phyloP scores from a whole-genome alignment of 2,888 invertebrate species.

The Clitarchus hookeri region DNA sequence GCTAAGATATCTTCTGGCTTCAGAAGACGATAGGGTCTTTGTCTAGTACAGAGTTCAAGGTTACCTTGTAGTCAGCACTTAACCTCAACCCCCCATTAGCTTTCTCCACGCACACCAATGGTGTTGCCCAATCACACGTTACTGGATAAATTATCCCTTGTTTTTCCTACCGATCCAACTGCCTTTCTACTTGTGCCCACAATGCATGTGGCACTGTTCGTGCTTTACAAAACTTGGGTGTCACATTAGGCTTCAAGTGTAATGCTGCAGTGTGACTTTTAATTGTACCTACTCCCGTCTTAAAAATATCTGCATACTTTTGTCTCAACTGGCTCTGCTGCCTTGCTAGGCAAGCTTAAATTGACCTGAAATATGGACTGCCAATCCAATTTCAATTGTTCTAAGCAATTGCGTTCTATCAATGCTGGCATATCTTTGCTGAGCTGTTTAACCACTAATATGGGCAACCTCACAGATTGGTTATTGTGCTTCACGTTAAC shows the following conservation, averaged over 20 bases:
- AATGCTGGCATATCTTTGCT: not conserved
- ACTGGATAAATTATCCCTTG: not conserved
- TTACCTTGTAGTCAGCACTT: not conserved
- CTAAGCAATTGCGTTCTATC: not conserved
- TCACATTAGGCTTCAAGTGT: not conserved
- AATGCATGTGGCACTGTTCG: not conserved
- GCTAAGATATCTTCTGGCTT: not conserved
- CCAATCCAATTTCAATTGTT: not conserved
- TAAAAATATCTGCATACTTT: not conserved
- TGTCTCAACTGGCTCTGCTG: not conserved
- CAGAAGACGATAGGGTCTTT: not conserved
- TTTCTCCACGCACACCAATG: too few species aligned
- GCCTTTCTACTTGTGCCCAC: not conserved
- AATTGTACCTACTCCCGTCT: not conserved
- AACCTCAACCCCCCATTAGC: not conserved
- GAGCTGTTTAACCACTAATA: not conserved
- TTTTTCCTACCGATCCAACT: not conserved
- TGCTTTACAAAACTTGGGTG: not conserved
- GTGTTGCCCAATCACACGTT: too few species aligned
- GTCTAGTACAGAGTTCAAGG: not conserved
- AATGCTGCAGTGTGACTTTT: not conserved
- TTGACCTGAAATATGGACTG: not conserved
- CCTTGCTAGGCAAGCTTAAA: not conserved
- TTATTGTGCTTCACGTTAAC: not conserved
- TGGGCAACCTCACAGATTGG: not conserved